phyloP scores from a whole-genome alignment of 2,888 invertebrate species.

The Choristoneura rosaceana region DNA sequence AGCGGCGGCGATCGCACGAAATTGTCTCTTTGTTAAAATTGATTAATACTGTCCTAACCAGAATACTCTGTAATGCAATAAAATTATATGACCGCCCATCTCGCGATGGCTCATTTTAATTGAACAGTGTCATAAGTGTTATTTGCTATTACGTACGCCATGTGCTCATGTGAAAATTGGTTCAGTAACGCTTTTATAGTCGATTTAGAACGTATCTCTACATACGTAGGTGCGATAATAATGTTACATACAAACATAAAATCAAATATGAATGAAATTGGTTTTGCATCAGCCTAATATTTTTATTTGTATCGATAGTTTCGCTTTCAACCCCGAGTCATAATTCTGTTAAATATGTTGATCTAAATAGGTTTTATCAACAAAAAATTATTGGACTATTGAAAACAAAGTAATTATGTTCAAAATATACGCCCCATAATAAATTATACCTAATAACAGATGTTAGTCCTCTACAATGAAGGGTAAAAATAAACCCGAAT shows the following conservation, averaged over 20 bases:
- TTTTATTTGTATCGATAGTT: neutral
- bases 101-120: conserved; percentile 6
- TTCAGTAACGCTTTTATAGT: neutral
- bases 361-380: too few species aligned
- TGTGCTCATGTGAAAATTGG: neutral
- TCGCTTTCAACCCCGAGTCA: neutral
- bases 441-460: too few species aligned
- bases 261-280: too few species aligned
- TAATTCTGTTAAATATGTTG: too few species aligned
- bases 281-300: too few species aligned
- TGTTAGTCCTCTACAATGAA: too few species aligned
- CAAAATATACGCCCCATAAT: too few species aligned
- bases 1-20: conserved; percentile 63
- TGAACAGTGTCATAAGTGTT: conserved; percentile 7
- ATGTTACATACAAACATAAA: too few species aligned
- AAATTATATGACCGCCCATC: conserved; percentile 40
- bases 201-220: neutral
- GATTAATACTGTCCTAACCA: conserved; percentile 75
- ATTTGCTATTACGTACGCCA: neutral
- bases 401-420: too few species aligned
- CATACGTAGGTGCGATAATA: too few species aligned
- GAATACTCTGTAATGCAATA: conserved; percentile 61
- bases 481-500: too few species aligned
- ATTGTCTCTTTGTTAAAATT: conserved; percentile 77
- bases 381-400: too few species aligned